Percentiles rank a stretch among this genome's conserved stretches.
Conservation (phyloP, 2,888 invertebrate species). For the Drosophila subquinaria region DNA sequence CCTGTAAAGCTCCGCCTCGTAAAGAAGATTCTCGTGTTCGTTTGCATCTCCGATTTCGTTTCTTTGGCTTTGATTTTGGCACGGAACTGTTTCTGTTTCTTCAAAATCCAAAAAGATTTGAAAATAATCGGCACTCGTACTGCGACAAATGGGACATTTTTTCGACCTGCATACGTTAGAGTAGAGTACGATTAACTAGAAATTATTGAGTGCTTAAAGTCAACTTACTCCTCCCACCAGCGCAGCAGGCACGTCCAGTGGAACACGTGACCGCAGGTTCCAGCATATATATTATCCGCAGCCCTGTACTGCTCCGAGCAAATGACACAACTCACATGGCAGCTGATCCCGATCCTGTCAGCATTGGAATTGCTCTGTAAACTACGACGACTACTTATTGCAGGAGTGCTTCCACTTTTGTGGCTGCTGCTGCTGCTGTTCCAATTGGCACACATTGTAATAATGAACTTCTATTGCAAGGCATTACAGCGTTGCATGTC, state of each 20-base stretch:
- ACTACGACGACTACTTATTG: not conserved
- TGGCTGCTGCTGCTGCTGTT: slow-evolving; percentile 20
- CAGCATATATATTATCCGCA: slow-evolving; percentile 47
- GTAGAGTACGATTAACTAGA: not conserved
- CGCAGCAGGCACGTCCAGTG: slow-evolving; percentile 59
- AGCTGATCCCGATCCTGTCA: not conserved
- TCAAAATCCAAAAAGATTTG: slow-evolving; percentile 70
- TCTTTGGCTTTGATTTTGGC: slow-evolving; percentile 5
- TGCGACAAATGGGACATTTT: slow-evolving; percentile 72
- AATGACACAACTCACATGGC: slow-evolving; percentile 44
- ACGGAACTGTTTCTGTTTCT: slow-evolving; percentile 31
- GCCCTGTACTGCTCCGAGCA: slow-evolving; percentile 53
- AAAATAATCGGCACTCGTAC: slow-evolving; percentile 28
- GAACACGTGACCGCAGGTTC: slow-evolving; percentile 63
- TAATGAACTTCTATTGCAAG: slow-evolving; percentile 24
- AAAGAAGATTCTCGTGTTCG: slow-evolving; percentile 3
- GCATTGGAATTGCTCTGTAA: not conserved
- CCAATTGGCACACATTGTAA: slow-evolving; percentile 32
- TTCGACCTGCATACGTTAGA: slow-evolving; percentile 46
- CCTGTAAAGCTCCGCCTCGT: not conserved
- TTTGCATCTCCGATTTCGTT: not conserved
- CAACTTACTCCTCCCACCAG: slow-evolving; percentile 63
- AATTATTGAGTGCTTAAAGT: not conserved
- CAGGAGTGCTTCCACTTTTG: slow-evolving; percentile 1
- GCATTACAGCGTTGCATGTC: not conserved